Conservation (phyloP, 2,797 vertebrate genomes). For the Gymnodraco acuticeps region DNA sequence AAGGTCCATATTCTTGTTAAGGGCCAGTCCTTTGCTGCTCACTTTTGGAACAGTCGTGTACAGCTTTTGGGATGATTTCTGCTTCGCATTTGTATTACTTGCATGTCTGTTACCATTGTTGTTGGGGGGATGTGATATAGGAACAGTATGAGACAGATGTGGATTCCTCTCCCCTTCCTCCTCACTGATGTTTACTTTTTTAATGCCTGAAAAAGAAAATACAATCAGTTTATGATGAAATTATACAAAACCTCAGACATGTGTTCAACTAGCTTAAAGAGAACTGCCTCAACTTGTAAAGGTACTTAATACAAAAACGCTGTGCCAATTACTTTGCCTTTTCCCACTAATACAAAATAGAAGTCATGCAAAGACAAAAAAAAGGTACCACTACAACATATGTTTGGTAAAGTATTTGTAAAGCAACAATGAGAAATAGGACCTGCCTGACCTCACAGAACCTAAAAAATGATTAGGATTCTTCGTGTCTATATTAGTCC, state of each 20-base stretch:
- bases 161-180: slow-evolving; percentile 88
- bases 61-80: slow-evolving; percentile 86
- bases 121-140: slow-evolving; percentile 84
- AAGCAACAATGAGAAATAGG: background rate
- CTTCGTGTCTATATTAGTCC: background rate
- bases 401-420: background rate
- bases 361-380: background rate
- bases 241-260: background rate
- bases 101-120: slow-evolving; percentile 90
- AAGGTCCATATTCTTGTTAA: slow-evolving; percentile 92
- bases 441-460: background rate
- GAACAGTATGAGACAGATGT: slow-evolving; percentile 83
- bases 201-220: slow-evolving; percentile 86
- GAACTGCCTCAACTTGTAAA: background rate
- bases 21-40: slow-evolving; percentile 87
- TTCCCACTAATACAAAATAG: background rate
- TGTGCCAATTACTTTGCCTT: background rate
- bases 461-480: background rate
- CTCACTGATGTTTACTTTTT: slow-evolving; percentile 89
- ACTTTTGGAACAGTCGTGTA: slow-evolving; percentile 86
- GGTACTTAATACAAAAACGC: background rate
- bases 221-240: slow-evolving; percentile 64
- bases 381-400: background rate
- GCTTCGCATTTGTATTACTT: slow-evolving; percentile 82
- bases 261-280: background rate